Conservation (phyloP, 1,140 invertebrate genomes). For the Drosophila baimaii region DNA sequence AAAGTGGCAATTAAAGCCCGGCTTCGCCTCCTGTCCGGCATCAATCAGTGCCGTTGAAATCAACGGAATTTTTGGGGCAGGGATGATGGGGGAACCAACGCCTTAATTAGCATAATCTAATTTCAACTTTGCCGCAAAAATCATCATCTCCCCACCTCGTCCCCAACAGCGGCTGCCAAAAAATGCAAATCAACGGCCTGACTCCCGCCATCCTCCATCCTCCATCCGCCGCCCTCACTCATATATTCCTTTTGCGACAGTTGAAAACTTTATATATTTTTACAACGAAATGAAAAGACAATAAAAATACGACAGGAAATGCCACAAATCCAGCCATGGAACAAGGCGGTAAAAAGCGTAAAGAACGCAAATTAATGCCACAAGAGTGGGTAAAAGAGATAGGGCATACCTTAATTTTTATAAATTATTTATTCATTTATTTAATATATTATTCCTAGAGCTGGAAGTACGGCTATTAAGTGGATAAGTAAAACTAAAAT, state of each 20-base stretch:
- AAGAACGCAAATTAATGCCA: slow-evolving; percentile 30
- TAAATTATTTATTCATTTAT: too few relatives aligned
- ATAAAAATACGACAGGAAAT: slow-evolving; percentile 64
- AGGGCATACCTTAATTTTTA: background rate
- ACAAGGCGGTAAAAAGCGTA: slow-evolving; percentile 30
- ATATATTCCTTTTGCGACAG: slow-evolving; percentile 51
- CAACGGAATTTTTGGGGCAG: slow-evolving; percentile 21
- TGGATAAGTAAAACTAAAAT: too few relatives aligned
- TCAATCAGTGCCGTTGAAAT: slow-evolving; percentile 63
- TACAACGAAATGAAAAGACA: slow-evolving; percentile 83
- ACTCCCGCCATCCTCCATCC: background rate
- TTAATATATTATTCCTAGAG: too few relatives aligned
- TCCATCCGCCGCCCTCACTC: background rate
- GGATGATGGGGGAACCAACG: slow-evolving; percentile 14
- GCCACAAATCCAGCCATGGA: slow-evolving; percentile 30
- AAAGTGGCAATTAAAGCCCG: slow-evolving; percentile 59
- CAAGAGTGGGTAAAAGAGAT: background rate
- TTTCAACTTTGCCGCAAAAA: slow-evolving; percentile 73
- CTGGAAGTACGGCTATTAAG: too few relatives aligned
- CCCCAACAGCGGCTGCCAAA: slow-evolving; percentile 59
- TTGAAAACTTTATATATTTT: slow-evolving; percentile 80
- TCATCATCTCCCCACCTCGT: slow-evolving; percentile 10
- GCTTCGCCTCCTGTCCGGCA: slow-evolving; percentile 30
- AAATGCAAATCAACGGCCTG: slow-evolving; percentile 71
- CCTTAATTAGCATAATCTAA: slow-evolving; percentile 84